Conservation (phyloP, 2,797 vertebrate genomes). For the Malacoctenus gilli region DNA sequence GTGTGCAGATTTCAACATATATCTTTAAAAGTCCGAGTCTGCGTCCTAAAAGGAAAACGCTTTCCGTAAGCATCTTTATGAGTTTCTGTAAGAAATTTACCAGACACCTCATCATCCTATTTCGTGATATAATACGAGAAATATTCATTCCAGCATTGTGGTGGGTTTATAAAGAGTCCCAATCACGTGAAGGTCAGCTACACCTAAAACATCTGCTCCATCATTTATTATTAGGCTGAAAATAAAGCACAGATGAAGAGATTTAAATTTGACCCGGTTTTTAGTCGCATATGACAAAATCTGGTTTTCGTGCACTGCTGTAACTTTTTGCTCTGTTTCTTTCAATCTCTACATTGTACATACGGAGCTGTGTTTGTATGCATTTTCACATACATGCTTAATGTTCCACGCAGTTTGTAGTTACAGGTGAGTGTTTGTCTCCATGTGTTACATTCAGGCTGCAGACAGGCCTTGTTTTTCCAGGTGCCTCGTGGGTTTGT, state of each 20-base stretch:
- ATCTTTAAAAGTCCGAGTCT: no score
- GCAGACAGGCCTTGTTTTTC: constrained; percentile 12
- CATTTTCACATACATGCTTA: constrained; percentile 1
- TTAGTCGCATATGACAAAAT: background rate
- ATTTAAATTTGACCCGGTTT: background rate
- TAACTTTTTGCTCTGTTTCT: no score
- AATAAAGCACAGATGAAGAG: background rate
- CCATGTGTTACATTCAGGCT: background rate
- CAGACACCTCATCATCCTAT: no score
- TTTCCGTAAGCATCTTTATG: no score
- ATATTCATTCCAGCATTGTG: no score
- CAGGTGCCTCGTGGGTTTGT: constrained; percentile 20
- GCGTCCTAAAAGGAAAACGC: no score
- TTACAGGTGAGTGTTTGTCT: background rate
- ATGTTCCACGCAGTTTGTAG: constrained; percentile 2
- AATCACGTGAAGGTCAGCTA: background rate
- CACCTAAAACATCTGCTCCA: background rate
- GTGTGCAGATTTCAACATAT: no score
- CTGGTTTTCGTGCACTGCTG: constrained; percentile 4
- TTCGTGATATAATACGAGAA: no score
- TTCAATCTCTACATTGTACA: background rate
- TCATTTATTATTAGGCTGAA: no score
- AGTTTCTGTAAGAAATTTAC: background rate
- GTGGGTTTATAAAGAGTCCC: no score
- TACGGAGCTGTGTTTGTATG: constrained; percentile 11